Conservation (phyloP, 2,888 invertebrate species). For the Seira sanloemensis region DNA sequence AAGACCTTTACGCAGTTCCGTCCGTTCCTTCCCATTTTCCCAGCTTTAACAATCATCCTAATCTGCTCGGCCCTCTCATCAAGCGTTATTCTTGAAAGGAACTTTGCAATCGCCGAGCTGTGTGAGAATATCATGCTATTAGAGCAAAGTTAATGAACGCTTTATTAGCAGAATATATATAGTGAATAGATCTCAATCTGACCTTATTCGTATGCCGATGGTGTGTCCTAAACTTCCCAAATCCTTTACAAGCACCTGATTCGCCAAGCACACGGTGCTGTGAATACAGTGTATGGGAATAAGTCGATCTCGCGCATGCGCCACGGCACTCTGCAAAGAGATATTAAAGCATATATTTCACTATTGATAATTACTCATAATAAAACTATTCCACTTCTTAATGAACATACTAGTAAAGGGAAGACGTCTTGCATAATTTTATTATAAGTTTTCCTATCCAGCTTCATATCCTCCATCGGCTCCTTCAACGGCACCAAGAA, state of each 20-base stretch:
- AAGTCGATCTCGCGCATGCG: constrained; percentile 67
- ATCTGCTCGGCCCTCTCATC: constrained; percentile 50
- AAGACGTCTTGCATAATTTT: constrained; percentile 40
- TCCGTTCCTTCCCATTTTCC: constrained; percentile 63
- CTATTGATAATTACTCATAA: too few species aligned
- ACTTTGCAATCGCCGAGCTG: constrained; percentile 31
- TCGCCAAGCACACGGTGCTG: constrained; percentile 65
- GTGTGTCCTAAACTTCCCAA: constrained; percentile 60
- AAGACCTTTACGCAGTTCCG: constrained; percentile 58
- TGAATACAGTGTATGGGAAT: constrained; percentile 68
- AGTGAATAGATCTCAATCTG: background rate
- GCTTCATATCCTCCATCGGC: background rate
- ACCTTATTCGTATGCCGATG: constrained; percentile 58
- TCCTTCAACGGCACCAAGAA: constrained; percentile 26
- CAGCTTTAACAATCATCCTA: constrained; percentile 55
- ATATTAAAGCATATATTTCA: too few species aligned
- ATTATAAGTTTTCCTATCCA: constrained; percentile 20
- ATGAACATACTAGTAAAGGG: constrained; percentile 51
- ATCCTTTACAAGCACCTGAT: constrained; percentile 56
- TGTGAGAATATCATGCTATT: background rate
- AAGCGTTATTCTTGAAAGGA: constrained; percentile 25
- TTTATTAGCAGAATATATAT: too few species aligned
- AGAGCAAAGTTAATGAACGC: too few species aligned
- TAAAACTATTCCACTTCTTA: background rate
- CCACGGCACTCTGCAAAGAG: constrained; percentile 65